Evolutionary conservation across 2,888 invertebrate species (phyloP).

Genomic region (Strigamia transsilvanica): DNA sequence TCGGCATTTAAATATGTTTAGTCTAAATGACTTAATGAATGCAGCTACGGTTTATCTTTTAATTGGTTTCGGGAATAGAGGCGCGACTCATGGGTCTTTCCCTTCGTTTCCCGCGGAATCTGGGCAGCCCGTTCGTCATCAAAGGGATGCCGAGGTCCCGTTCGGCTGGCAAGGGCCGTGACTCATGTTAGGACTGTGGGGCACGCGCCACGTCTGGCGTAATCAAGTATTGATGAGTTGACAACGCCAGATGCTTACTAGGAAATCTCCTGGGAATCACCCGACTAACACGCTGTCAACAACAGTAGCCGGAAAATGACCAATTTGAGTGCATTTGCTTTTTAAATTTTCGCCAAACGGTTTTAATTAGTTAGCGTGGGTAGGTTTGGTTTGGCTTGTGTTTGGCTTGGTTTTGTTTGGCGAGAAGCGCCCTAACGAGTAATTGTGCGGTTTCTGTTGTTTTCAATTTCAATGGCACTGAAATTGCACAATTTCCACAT

Average conservation of each 20-base stretch:
- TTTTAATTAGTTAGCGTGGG: too few species aligned
- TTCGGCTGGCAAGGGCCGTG: neutral
- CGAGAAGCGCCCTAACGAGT: too few species aligned
- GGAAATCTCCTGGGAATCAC: neutral
- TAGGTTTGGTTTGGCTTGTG: too few species aligned
- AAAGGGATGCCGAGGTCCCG: neutral
- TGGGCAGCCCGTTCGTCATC: neutral
- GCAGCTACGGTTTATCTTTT: too few species aligned
- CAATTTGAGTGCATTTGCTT: neutral
- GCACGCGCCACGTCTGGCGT: conserved; percentile 41
- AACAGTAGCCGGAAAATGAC: neutral
- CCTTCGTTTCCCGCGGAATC: neutral
- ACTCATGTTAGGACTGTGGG: conserved; percentile 6
- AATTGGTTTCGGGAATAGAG: too few species aligned
- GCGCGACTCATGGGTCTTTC: conserved; percentile 11
- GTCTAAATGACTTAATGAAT: too few species aligned
- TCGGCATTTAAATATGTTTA: too few species aligned
- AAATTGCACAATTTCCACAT: neutral
- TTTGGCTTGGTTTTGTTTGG: too few species aligned
- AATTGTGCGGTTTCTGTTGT: too few species aligned
- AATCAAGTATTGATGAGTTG: conserved; percentile 49
- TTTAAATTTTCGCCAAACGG: too few species aligned
- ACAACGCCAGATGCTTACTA: conserved; percentile 45
- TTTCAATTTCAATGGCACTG: too few species aligned
- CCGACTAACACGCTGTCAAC: conserved; percentile 24